Evolutionary conservation across 2,797 vertebrate genomes (phyloP), one percentile per base, ranked within the genome.

Genomic region (Gymnoscopelus microlampas): DNA sequence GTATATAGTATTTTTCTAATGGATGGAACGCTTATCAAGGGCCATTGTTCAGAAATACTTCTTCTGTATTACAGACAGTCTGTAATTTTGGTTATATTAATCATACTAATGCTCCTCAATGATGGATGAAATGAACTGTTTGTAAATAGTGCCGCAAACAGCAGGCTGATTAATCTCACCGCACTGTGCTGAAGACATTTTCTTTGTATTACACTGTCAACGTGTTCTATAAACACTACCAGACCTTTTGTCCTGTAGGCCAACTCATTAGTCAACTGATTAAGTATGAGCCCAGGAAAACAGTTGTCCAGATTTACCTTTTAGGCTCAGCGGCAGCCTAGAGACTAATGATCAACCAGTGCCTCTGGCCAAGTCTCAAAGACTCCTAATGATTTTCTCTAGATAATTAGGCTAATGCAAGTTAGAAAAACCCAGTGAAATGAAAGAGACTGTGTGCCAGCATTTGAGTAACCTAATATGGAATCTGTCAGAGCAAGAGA

Each of bases 181-280:
- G 19, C 51, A 59, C n/a, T 56, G 7, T 63, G 8, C 54, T 57
- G 47, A 26, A 35, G 62, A 70, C 57, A 49, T 60, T 68, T 71
- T 60, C 56, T 68, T 69, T 50, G 69, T 74, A 49, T 69, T 79
- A 47, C n/a, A 59, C 68, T 70, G 66, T 66, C 76, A 57, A 14
- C 11, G 11, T 65, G 19, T 50, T 73, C 54, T 50, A 66, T 77
- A 85, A 85, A 88, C 71, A 77, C 68, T 19, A n/a, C 23, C 48
- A 50, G 81, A 78, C 48, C 35, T 73, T 86, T 80, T 76, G 77
- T 86, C 69, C 68, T 76, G 29, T 26, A 68, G 66, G 70, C 66
- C 68, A 77, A 72, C 75, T 87, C 84, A 80, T 90, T 89, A 81
- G 79, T 79, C 82, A 80, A 81, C 72, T 80, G 72, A 81, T 76